Conservation (phyloP, 2,797 vertebrate genomes). For the Natrix natrix region DNA sequence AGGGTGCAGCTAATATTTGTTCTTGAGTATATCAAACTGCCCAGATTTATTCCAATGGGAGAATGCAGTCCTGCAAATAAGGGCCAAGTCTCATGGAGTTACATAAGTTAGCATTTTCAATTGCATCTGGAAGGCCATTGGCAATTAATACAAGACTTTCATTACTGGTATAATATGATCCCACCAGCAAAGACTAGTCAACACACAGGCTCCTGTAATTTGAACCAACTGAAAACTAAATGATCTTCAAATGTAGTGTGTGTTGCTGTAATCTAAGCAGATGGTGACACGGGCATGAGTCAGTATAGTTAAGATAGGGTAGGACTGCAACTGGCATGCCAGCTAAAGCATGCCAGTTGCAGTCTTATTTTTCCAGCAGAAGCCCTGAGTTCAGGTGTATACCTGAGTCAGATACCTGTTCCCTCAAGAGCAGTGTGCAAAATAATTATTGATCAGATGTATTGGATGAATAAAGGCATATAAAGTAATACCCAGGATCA, state of each 20-base stretch:
- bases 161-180: neutral
- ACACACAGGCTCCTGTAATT: neutral
- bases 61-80: neutral
- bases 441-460: neutral
- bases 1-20: neutral
- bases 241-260: neutral
- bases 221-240: neutral
- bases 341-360: neutral
- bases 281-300: neutral
- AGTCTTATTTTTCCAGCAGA: neutral
- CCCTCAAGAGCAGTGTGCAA: neutral
- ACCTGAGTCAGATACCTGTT: neutral
- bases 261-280: neutral
- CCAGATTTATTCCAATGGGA: neutral
- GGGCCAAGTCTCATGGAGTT: neutral
- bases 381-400: neutral
- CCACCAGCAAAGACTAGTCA: neutral
- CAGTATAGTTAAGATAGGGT: neutral
- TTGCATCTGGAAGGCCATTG: neutral
- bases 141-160: neutral
- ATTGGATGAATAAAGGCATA: neutral
- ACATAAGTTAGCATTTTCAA: neutral
- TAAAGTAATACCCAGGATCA: neutral
- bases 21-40: neutral
- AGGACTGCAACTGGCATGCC: neutral